Conservation (phyloP, 2,888 invertebrate genomes). For the Ernsta delagoae region DNA sequence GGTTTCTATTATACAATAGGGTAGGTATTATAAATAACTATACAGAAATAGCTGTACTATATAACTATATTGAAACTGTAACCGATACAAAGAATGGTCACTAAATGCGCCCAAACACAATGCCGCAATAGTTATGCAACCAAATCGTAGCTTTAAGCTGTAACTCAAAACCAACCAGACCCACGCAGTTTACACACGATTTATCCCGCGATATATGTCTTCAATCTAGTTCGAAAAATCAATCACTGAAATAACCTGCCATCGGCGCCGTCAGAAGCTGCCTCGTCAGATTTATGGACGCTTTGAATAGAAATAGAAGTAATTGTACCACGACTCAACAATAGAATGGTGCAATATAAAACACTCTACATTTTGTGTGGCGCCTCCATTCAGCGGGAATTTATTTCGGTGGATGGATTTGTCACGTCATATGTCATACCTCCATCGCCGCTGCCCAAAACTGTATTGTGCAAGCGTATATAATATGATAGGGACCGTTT, state of each 20-base stretch:
- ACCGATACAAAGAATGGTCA: neutral
- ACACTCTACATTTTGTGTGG: constrained; percentile 44
- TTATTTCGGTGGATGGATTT: constrained; percentile 56
- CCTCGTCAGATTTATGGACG: constrained; percentile 43
- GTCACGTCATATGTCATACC: constrained; percentile 60
- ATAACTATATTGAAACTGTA: neutral
- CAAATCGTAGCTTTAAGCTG: constrained; percentile 7
- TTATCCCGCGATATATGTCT: constrained; percentile 33
- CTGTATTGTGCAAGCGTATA: constrained; percentile 35
- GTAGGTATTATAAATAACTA: too few relatives aligned
- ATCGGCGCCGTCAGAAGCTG: constrained; percentile 30
- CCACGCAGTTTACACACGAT: constrained; percentile 30
- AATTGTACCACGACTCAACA: constrained; percentile 44
- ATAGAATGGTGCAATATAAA: constrained; percentile 44
- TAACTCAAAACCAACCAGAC: constrained; percentile 23
- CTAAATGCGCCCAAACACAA: neutral
- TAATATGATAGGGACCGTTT: constrained; percentile 5
- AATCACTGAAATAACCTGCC: constrained; percentile 37
- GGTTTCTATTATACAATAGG: too few relatives aligned
- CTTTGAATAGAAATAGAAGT: constrained; percentile 47
- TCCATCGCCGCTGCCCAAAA: constrained; percentile 41
- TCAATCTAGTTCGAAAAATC: constrained; percentile 33
- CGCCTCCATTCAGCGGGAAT: constrained; percentile 51
- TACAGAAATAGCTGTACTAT: too few relatives aligned
- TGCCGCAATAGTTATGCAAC: neutral